Percentiles rank a stretch among this genome's conserved stretches.
These are phyloP conservation scores for Leptinotarsa undecemlineata DNA, from an alignment of 1,140 invertebrate species.

Conservation along the genomic window DNA sequence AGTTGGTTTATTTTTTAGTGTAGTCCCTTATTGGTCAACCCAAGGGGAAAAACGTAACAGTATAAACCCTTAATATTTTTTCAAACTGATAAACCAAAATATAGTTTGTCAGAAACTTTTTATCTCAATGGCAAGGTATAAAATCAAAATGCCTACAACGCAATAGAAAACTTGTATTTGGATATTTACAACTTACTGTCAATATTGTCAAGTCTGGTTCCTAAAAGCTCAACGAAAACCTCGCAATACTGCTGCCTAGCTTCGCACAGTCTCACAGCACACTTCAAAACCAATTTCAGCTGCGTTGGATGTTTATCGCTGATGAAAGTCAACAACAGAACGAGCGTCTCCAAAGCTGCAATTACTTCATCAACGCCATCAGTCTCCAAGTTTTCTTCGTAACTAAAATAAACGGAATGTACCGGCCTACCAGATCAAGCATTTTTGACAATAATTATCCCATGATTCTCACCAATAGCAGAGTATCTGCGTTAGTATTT, in stretches of 20 bases:
- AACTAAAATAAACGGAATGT: constrained; percentile 56
- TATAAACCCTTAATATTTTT: no score
- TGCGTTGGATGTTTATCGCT: constrained; percentile 61
- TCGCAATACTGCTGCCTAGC: constrained; percentile 64
- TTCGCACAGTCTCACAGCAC: constrained; percentile 71
- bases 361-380: constrained; percentile 66
- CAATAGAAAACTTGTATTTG: no score
- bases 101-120: no score
- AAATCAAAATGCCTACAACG: no score
- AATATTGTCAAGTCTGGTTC: constrained; percentile 58
- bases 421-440: no score
- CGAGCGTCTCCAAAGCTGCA: constrained; percentile 69
- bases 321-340: constrained; percentile 63
- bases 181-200: constrained; percentile 40
- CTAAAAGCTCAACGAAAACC: constrained; percentile 68
- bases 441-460: neutral
- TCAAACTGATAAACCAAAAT: no score
- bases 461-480: constrained; percentile 64
- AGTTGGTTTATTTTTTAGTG: no score
- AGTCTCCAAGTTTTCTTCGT: constrained; percentile 67
- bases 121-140: no score
- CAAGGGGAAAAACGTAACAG: no score
- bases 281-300: constrained; percentile 67
- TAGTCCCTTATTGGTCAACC: no score
- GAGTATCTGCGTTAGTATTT: constrained; percentile 68